These are phyloP conservation scores for Schizaphis graminum DNA, from an alignment of 2,888 invertebrate species.

Conservation along the genomic window DNA sequence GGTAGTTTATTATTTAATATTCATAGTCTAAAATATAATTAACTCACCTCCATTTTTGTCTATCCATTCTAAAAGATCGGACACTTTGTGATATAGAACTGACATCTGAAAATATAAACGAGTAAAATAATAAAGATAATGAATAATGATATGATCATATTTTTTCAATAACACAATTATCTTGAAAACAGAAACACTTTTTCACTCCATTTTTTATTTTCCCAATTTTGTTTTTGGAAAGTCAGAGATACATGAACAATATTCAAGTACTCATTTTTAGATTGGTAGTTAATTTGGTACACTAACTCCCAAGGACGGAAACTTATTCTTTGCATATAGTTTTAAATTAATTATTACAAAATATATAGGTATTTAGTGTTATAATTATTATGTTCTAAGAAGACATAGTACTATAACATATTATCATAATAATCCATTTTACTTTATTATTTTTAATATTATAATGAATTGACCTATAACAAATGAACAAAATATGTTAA, in stretches of 20 bases:
- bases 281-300: neutral
- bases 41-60: constrained; percentile 39
- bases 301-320: neutral
- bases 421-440: neutral
- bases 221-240: no score
- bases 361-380: no score
- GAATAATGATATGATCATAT: neutral
- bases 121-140: neutral
- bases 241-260: neutral
- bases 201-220: neutral
- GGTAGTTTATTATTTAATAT: neutral
- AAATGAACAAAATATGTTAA: neutral
- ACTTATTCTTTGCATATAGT: neutral
- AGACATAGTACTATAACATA: no score
- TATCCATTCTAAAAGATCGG: neutral
- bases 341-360: no score
- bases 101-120: constrained; percentile 35
- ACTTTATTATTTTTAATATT: neutral
- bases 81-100: neutral
- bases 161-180: neutral
- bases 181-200: neutral
- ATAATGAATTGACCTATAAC: neutral
- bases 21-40: neutral
- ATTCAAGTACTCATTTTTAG: neutral
- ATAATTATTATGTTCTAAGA: no score